Evolutionary conservation across 2,113 vertebrate species (phyloP).

Genomic region (Crotalus viridis): DNA sequence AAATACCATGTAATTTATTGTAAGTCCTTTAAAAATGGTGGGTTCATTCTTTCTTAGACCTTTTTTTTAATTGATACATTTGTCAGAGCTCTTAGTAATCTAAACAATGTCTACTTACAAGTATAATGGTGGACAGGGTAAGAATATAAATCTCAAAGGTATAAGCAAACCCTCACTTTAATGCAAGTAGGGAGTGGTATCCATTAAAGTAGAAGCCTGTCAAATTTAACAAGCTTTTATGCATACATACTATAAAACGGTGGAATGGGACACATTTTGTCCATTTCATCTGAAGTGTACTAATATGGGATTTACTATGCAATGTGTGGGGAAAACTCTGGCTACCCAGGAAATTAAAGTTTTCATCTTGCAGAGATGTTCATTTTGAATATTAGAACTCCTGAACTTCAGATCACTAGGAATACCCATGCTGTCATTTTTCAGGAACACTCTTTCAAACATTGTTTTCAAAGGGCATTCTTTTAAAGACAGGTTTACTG

Average conservation of each 20-base stretch:
- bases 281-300: neutral
- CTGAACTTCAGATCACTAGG: constrained; percentile 1
- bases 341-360: neutral
- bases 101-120: neutral
- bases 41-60: neutral
- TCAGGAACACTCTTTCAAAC: constrained; percentile 13
- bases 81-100: neutral
- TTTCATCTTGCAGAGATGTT: neutral
- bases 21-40: neutral
- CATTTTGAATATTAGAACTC: constrained; percentile 10
- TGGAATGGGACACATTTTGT: neutral
- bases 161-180: neutral
- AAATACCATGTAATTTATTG: neutral
- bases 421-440: constrained; percentile 23
- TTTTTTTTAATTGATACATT: neutral
- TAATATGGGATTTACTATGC: neutral
- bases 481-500: constrained; percentile 41
- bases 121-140: neutral
- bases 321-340: neutral
- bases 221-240: neutral
- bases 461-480: constrained; percentile 12
- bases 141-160: neutral
- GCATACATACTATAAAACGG: neutral
- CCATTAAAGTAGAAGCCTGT: neutral
- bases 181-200: neutral